Conservation (phyloP, 2,888 invertebrate genomes). For the Orchesellides sinensis region DNA sequence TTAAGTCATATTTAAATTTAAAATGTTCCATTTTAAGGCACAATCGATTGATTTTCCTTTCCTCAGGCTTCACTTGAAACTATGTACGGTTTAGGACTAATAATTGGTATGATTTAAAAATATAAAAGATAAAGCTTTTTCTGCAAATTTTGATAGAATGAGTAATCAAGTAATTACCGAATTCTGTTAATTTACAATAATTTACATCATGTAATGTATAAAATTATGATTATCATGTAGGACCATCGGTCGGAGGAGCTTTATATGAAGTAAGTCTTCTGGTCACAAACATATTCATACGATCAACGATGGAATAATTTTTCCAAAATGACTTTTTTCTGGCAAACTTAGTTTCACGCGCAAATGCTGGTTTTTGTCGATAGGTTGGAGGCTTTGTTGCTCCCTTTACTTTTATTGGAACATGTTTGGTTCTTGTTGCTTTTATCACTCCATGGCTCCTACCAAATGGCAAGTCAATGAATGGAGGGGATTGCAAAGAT, state of each 20-base stretch:
- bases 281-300: background rate
- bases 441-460: slow-evolving; percentile 76
- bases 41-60: background rate
- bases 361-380: no score
- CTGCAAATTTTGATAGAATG: background rate
- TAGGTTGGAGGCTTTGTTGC: slow-evolving; percentile 80
- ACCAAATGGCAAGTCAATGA: slow-evolving; percentile 79
- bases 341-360: no score
- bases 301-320: no score
- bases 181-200: no score
- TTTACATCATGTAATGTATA: no score
- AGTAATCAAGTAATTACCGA: no score
- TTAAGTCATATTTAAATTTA: slow-evolving; percentile 1
- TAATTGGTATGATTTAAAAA: slow-evolving; percentile 77
- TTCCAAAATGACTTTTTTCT: no score
- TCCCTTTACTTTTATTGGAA: slow-evolving; percentile 77
- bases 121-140: slow-evolving; percentile 75
- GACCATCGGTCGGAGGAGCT: slow-evolving; percentile 85
- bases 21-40: background rate
- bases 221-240: background rate
- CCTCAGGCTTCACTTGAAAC: slow-evolving; percentile 76
- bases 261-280: slow-evolving; percentile 81
- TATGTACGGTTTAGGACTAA: slow-evolving; percentile 79
- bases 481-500: slow-evolving; percentile 55
- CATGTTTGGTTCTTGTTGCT: slow-evolving; percentile 75